Conservation (phyloP, 2,888 invertebrate species). For the Nephrotoma flavescens region DNA sequence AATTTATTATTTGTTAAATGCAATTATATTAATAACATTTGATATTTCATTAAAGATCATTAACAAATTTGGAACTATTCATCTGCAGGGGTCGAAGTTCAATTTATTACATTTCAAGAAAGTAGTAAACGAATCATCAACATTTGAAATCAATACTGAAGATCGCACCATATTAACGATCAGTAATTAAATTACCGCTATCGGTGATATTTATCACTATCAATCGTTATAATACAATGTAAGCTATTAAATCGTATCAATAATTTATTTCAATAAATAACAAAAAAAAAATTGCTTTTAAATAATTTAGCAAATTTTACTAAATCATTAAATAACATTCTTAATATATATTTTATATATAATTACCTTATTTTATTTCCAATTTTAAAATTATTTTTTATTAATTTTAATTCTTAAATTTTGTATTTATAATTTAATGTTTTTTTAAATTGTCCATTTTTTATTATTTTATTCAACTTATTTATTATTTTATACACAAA, state of each 20-base stretch:
- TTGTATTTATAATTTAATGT: neutral
- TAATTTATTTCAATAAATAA: neutral
- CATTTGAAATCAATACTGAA: too few relatives aligned
- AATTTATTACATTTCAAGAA: too few relatives aligned
- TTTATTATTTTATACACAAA: neutral
- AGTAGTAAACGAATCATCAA: too few relatives aligned
- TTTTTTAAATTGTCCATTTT: neutral
- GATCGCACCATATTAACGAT: too few relatives aligned
- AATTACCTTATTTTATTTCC: neutral
- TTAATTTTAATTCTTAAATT: neutral
- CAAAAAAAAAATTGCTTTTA: too few relatives aligned
- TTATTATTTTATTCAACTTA: neutral
- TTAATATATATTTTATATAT: neutral
- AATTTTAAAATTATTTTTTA: neutral
- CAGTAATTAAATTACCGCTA: too few relatives aligned
- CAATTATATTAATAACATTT: neutral
- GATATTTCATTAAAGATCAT: too few relatives aligned
- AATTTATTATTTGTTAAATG: neutral
- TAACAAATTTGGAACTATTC: too few relatives aligned
- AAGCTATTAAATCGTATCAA: neutral
- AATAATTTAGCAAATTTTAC: neutral
- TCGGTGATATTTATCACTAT: too few relatives aligned
- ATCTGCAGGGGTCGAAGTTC: too few relatives aligned
- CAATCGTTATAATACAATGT: too few relatives aligned
- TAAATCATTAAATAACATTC: neutral